Percentiles rank a stretch among this genome's conserved stretches.
These are phyloP conservation scores for Pteropus alecto DNA, from an alignment of 2,113 vertebrate genomes.

Conservation along the genomic window DNA sequence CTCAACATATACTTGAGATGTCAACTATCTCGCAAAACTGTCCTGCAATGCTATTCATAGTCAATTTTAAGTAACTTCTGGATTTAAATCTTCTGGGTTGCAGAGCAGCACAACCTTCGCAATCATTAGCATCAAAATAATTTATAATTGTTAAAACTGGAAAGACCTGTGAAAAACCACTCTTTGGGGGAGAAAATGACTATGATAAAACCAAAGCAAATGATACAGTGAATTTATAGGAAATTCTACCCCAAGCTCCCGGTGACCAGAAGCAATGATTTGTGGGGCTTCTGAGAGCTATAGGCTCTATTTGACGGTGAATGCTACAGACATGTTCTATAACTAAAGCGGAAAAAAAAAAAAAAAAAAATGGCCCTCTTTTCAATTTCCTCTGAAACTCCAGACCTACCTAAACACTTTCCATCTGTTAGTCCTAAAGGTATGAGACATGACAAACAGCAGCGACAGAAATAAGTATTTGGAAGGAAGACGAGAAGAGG, in stretches of 20 bases:
- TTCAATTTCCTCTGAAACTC: neutral
- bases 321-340: neutral
- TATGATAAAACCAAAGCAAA: neutral
- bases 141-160: neutral
- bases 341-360: neutral
- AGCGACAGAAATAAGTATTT: neutral
- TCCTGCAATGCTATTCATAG: neutral
- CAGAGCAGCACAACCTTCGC: too few species aligned
- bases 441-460: neutral
- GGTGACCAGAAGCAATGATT: neutral
- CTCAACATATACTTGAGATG: neutral
- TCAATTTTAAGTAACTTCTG: neutral
- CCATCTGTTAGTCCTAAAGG: neutral
- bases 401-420: neutral
- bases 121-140: neutral
- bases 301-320: neutral
- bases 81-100: neutral
- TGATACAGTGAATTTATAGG: fast-evolving
- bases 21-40: neutral
- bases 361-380: neutral
- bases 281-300: neutral
- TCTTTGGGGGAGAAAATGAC: neutral
- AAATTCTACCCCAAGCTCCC: too few species aligned
- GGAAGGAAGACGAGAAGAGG: neutral
- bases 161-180: neutral